Evolutionary conservation across 2,888 invertebrate genomes (phyloP), one percentile per base, ranked within the genome.

Genomic region (Drosophila maculinotata): DNA sequence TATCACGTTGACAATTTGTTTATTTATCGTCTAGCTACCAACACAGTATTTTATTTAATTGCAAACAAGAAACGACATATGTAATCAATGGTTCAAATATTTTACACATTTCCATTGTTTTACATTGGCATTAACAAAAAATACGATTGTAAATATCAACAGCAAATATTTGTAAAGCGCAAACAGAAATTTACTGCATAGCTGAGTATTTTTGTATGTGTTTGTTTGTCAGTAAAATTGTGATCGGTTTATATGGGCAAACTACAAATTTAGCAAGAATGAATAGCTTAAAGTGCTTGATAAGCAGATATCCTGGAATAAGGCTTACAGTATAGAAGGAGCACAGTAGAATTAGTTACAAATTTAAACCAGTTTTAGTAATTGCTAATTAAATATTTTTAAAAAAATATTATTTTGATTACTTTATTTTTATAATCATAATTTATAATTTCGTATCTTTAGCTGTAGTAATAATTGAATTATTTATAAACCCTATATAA

Each of bases 121-220:
- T 69, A n/a, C 26, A 45, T 26, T 31, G 38, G 15, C 38, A 66
- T 26, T 7, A 15, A 15, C 15, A 17, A 45, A 49, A 28, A 33
- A 62, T 51, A 44, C 41, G 47, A 33, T 49, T 30, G 31, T 58
- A 75, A 70, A 59, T 20, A 56, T 59, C 23, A 56, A 36, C 14
- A 64, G 9, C 25, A 59, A 70, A 70, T 70, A 60, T 70, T 65
- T 42, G 23, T 45, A 39, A 17, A 39, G 36, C 25, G 41, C 30
- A 75, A 64, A 69, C 58, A 72, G 20, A 47, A 31, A 56, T 53
- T 14, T 28, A 48, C 15, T 15, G n/a, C 35, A 51, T 25, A n/a
- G n/a, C 35, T 45, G 36, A n/a, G 45, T 64, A 15, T 25, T 1
- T 17, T 31, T 35, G 15, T 26, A 23, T 49, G 12, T 45, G 17